Evolutionary conservation across 2,888 invertebrate species (phyloP).

Genomic region (Ectropis crepuscularia): DNA sequence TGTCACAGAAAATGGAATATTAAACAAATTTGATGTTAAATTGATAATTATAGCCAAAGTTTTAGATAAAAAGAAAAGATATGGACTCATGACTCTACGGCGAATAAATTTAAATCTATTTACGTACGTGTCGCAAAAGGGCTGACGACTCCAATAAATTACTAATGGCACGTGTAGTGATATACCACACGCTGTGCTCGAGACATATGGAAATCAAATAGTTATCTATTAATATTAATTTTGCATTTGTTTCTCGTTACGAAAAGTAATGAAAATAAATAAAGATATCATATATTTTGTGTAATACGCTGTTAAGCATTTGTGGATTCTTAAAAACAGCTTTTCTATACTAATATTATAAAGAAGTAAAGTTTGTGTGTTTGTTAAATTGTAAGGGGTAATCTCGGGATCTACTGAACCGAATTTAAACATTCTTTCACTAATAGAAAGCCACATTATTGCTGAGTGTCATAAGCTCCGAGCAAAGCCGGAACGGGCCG

Average conservation of each 20-base stretch:
- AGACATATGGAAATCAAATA: not conserved
- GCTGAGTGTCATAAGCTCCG: no score
- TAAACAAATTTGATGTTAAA: conserved; percentile 1
- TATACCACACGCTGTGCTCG: not conserved
- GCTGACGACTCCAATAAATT: conserved; percentile 14
- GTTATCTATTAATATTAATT: conserved; percentile 4
- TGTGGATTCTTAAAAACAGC: conserved; percentile 6
- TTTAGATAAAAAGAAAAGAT: conserved; percentile 6
- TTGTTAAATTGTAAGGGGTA: no score
- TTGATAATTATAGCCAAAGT: conserved; percentile 6
- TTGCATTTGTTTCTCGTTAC: conserved; percentile 5
- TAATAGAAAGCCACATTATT: no score
- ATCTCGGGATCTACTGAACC: no score
- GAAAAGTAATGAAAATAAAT: not conserved
- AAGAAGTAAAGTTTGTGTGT: no score
- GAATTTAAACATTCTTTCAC: no score
- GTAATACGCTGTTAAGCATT: conserved; percentile 5
- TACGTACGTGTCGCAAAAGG: conserved; percentile 11
- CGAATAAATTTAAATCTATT: conserved; percentile 13
- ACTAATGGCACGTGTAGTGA: conserved; percentile 5
- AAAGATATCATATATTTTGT: not conserved
- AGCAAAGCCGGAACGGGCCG: no score
- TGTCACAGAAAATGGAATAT: not conserved
- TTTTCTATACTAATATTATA: conserved; percentile 4
- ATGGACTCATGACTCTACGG: not conserved